A percentile compares a stretch with the other conserved stretches of the same genome.
These are phyloP conservation scores for Nymphalis io DNA, from an alignment of 1,140 invertebrate species.

Conservation along the genomic window DNA sequence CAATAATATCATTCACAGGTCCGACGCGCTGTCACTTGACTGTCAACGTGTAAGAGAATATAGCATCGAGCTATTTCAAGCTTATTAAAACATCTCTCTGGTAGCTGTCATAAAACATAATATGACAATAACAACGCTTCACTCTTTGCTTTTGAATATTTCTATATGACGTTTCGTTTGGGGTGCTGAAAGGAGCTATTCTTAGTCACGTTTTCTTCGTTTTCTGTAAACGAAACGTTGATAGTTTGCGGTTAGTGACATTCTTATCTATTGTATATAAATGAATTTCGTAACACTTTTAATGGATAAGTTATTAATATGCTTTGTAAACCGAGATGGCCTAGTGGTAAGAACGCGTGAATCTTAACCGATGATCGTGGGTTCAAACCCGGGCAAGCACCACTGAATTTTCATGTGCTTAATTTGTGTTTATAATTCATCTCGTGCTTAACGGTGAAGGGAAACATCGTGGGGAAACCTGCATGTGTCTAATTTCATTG, in stretches of 20 bases:
- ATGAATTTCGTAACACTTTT: too few species aligned
- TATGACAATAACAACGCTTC: conserved; percentile 58
- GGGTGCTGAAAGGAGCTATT: conserved; percentile 26
- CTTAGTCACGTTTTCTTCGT: conserved; percentile 11
- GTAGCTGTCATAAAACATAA: conserved; percentile 52
- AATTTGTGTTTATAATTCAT: too few species aligned
- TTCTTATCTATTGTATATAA: not conserved
- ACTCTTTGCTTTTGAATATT: conserved; percentile 25
- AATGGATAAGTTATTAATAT: too few species aligned
- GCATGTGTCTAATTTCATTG: too few species aligned
- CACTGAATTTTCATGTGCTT: too few species aligned
- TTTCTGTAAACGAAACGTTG: not conserved
- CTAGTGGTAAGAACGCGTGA: too few species aligned
- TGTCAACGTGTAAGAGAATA: conserved; percentile 34
- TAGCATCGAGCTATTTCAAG: conserved; percentile 46
- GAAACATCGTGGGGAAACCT: too few species aligned
- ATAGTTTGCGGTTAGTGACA: not conserved
- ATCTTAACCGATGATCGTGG: too few species aligned
- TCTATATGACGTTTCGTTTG: conserved; percentile 15
- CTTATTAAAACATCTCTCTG: conserved; percentile 48
- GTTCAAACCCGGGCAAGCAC: too few species aligned
- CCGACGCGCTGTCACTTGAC: conserved; percentile 33
- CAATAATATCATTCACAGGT: conserved; percentile 35
- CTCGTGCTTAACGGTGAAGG: too few species aligned
- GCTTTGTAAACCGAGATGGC: too few species aligned